phyloP scores from a whole-genome alignment of 2,797 vertebrate genomes.

The Steatocranus sp. region DNA sequence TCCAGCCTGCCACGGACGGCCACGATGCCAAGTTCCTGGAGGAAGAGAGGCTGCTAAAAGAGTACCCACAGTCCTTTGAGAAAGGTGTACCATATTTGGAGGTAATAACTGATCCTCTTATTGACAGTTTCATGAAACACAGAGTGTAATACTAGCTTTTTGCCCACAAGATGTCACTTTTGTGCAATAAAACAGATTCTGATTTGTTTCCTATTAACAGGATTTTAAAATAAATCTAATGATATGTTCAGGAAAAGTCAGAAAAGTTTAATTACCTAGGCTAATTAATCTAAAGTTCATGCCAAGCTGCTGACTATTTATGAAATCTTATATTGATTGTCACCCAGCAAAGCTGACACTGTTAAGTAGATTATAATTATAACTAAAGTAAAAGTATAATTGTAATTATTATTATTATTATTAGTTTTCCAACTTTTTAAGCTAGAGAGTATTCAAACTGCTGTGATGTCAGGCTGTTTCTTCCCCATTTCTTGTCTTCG shows the following conservation, averaged over 20 bases:
- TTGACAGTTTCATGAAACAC: background rate
- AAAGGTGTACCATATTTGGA: conserved; percentile 93
- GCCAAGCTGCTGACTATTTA: background rate
- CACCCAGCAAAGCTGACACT: background rate
- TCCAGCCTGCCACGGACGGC: conserved; percentile 91
- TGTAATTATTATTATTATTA: background rate
- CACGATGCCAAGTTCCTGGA: conserved; percentile 93
- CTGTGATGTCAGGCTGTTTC: background rate
- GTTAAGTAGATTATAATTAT: background rate
- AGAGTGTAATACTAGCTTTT: background rate
- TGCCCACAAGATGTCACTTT: conserved; percentile 12
- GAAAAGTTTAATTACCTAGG: background rate
- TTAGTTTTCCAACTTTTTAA: background rate
- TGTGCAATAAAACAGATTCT: background rate
- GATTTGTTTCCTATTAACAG: background rate
- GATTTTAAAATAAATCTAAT: background rate
- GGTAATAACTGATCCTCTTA: conserved; percentile 59
- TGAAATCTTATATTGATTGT: background rate
- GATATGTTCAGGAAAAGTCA: background rate
- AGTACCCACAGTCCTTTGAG: conserved; percentile 93
- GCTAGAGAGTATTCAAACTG: background rate
- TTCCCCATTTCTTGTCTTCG: background rate
- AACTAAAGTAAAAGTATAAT: background rate
- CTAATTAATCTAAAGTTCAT: background rate
- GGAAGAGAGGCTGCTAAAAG: conserved; percentile 88